A percentile compares a stretch with the other conserved stretches of the same genome.
These are phyloP conservation scores for Columbina picui DNA, from an alignment of 2,113 vertebrate species.

Conservation along the genomic window DNA sequence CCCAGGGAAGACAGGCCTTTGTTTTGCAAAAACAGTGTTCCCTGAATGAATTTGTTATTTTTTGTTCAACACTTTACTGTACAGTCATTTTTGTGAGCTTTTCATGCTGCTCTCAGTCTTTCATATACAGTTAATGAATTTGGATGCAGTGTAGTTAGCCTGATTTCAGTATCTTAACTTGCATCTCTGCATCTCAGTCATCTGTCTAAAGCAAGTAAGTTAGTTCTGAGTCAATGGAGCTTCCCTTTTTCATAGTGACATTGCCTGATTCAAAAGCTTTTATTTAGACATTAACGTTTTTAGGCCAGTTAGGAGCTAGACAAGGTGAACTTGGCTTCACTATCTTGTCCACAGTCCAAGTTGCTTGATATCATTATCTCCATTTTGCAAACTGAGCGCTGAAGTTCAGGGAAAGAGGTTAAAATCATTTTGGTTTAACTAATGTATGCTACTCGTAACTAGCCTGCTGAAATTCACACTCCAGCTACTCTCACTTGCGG, in stretches of 20 bases:
- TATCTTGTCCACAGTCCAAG: neutral
- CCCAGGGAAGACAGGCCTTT: neutral
- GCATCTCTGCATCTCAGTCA: neutral
- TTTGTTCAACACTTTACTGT: neutral
- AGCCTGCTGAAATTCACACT: neutral
- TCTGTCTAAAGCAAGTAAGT: neutral
- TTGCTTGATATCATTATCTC: neutral
- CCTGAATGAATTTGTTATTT: neutral
- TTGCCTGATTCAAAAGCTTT: neutral
- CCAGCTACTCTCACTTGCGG: neutral
- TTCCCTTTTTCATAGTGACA: neutral
- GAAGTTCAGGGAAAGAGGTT: neutral
- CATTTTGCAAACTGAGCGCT: neutral
- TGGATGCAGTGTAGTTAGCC: neutral
- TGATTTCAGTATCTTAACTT: neutral
- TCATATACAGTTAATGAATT: neutral
- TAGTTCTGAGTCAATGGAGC: neutral
- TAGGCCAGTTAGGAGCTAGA: neutral
- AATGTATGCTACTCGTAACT: neutral
- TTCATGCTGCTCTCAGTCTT: neutral
- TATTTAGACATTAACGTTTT: neutral
- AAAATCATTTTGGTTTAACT: neutral
- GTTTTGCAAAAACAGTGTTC: neutral
- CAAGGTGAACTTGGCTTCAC: fast-evolving
- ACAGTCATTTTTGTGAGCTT: neutral